Conservation (phyloP, 2,797 vertebrate genomes). For the Sebastes iracundus region DNA sequence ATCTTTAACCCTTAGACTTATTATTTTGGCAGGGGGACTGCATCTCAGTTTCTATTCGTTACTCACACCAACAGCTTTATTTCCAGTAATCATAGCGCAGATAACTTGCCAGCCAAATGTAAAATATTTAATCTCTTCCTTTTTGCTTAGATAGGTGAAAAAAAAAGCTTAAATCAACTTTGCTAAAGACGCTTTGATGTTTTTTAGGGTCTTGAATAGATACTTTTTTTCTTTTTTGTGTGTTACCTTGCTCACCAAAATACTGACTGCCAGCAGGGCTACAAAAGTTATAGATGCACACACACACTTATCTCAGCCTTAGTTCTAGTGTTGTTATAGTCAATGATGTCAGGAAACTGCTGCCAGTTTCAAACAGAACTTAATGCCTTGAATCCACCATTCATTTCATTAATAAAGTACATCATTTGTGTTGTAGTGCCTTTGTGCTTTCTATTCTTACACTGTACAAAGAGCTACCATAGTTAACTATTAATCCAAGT, state of each 20-base stretch:
- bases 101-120: not conserved
- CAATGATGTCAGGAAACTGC: not conserved
- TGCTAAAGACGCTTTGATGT: not conserved
- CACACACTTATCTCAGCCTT: not conserved
- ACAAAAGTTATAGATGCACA: not conserved
- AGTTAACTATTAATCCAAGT: not conserved
- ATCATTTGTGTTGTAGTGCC: not conserved
- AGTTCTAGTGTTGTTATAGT: not conserved
- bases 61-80: not conserved
- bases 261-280: not conserved
- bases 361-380: not conserved
- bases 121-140: not conserved
- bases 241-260: not conserved
- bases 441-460: not conserved
- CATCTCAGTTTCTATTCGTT: not conserved
- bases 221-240: not conserved
- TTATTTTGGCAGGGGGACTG: not conserved
- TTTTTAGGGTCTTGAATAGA: not conserved
- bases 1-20: conserved; percentile 4
- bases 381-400: not conserved
- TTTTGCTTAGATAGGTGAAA: not conserved
- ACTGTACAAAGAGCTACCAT: not conserved
- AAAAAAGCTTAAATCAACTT: not conserved
- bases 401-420: not conserved
- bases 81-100: not conserved